Base-by-base conservation (phyloP, 2,113 vertebrate genomes). In the Dendrocopos noguchii region DNA sequence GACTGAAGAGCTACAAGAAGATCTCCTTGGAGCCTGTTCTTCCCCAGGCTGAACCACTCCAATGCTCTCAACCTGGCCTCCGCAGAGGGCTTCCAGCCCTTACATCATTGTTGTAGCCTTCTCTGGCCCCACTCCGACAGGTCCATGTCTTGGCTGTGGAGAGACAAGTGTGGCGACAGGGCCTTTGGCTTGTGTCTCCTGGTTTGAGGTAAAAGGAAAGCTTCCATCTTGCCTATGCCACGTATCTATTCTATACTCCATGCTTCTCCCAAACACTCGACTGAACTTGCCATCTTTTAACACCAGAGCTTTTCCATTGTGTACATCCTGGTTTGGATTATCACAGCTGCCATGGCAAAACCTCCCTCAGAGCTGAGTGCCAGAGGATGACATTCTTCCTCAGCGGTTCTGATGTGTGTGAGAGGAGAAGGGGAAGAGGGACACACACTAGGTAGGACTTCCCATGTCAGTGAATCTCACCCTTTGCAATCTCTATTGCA, bases 81-180 rank as follows among this genome's bases (percentile, higher is more conserved):
- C 66, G 50, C 16, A 82, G 46, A 66, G 12, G 4, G 27, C 20
- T 39, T 85, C 33, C 66, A 72, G 15, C 34, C 9, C 39, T 10
- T 0, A 0, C 7, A 36, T 4, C 14, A 29, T 60, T 25, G 36
- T 3, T 2, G 1, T 9, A 20, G 10, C 7, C 8, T 52, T 8
- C 55, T 33, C 56, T 53, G 34, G 56, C 2, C 10, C 12, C 0
- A 1, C 11, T 94, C 65, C 36, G 55, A 15, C n/a, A 56, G 8
- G 1, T 19, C 73, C 7, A 4, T 7, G 29, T 64, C 50, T 44
- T 34, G 0, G 0, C 9, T 28, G 24, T 33, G 53, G 53, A 46
- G 44, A 21, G 6, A 56, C 5, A 72, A 31, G 17, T 10, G 5
- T 25, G 33, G 19, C 33, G 17, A 11, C 52, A 61, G 52, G 7